Percentiles rank a stretch among this genome's conserved stretches.
Conservation (phyloP, 1,140 invertebrate species). For the Zaprionus capensis region DNA sequence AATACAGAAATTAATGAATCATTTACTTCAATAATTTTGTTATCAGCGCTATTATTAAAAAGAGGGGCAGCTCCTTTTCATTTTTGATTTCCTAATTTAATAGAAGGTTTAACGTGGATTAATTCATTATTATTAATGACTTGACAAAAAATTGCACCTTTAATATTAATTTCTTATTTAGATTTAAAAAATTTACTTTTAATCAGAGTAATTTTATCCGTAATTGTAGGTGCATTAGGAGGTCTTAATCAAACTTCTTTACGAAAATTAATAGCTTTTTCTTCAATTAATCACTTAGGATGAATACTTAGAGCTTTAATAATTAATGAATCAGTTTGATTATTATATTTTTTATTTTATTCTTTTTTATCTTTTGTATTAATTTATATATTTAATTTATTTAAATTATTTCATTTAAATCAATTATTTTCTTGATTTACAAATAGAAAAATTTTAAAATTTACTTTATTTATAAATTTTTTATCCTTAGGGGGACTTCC, state of each 20-base stretch:
- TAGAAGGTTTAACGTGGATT: constrained; percentile 84
- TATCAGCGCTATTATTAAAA: constrained; percentile 83
- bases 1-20: constrained; percentile 51
- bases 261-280: constrained; percentile 85
- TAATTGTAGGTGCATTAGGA: constrained; percentile 70
- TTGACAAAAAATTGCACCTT: constrained; percentile 86
- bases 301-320: constrained; percentile 84
- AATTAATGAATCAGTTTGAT: constrained; percentile 83
- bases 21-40: constrained; percentile 55
- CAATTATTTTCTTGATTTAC: constrained; percentile 83
- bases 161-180: constrained; percentile 84
- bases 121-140: constrained; percentile 85
- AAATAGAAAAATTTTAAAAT: constrained; percentile 83
- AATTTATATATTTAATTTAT: constrained; percentile 83
- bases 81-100: constrained; percentile 85
- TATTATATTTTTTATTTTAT: constrained; percentile 84
- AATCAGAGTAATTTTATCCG: constrained; percentile 67
- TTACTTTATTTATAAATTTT: constrained; percentile 85
- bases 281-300: constrained; percentile 86
- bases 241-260: constrained; percentile 85
- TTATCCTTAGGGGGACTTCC: too few species aligned
- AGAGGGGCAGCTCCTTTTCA: constrained; percentile 85
- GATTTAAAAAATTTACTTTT: constrained; percentile 63
- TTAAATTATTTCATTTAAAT: constrained; percentile 84
- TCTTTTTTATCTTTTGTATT: constrained; percentile 80